A percentile compares a stretch with the other conserved stretches of the same genome.
Evolutionary conservation across 2,113 vertebrate species (phyloP).

Genomic region (Illadopsis cleaveri): DNA sequence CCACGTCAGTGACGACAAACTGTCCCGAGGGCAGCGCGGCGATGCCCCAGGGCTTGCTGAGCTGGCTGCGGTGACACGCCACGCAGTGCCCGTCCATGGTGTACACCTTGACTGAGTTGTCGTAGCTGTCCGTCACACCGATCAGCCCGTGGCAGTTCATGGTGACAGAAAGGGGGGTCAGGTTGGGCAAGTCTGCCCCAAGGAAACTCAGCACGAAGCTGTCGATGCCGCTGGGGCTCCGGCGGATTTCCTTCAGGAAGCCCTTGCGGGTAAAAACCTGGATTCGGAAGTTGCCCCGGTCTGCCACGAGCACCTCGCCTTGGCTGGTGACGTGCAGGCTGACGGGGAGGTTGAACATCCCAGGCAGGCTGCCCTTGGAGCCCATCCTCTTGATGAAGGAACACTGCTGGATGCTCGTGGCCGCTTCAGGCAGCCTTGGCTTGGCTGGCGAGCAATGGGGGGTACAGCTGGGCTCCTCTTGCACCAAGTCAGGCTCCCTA

Average conservation of each 20-base stretch:
- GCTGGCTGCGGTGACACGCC: slow-evolving; percentile 92
- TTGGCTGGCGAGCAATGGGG: slow-evolving; percentile 81
- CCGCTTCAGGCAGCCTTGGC: slow-evolving; percentile 66
- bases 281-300: slow-evolving; percentile 92
- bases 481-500: slow-evolving; percentile 80
- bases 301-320: slow-evolving; percentile 93
- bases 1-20: slow-evolving; percentile 95
- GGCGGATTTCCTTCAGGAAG: slow-evolving; percentile 92
- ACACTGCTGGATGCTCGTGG: slow-evolving; percentile 81
- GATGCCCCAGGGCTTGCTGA: slow-evolving; percentile 97
- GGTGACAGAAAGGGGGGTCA: slow-evolving; percentile 92
- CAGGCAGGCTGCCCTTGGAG: slow-evolving; percentile 89
- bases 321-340: slow-evolving; percentile 89
- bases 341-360: slow-evolving; percentile 94
- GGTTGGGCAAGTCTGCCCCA: slow-evolving; percentile 90
- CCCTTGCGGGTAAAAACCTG: slow-evolving; percentile 97
- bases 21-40: slow-evolving; percentile 91
- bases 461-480: slow-evolving; percentile 74
- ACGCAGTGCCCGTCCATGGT: slow-evolving; percentile 93
- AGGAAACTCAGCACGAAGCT: slow-evolving; percentile 96
- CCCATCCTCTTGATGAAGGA: slow-evolving; percentile 97
- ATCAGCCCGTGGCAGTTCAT: slow-evolving; percentile 93
- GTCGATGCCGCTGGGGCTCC: slow-evolving; percentile 93
- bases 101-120: slow-evolving; percentile 96
- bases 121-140: slow-evolving; percentile 94